phyloP scores from a whole-genome alignment of 2,113 vertebrate species.

The Sitta europaea region DNA sequence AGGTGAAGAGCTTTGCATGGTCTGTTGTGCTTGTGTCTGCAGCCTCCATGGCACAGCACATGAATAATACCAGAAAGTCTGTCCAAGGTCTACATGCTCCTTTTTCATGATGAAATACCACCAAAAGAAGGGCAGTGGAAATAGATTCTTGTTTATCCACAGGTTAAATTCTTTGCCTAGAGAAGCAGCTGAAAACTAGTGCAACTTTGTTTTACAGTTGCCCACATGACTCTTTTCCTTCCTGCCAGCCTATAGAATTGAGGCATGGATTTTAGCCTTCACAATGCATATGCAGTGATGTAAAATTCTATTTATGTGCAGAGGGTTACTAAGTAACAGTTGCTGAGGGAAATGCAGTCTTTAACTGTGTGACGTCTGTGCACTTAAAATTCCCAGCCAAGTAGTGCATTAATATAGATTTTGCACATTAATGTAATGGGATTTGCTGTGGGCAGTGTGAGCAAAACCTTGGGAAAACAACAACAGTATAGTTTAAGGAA shows the following conservation, averaged over 20 bases:
- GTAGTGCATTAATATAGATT: conserved; percentile 51
- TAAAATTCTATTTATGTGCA: conserved; percentile 42
- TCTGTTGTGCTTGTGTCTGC: neutral
- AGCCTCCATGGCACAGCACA: neutral
- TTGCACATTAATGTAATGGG: neutral
- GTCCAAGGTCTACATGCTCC: neutral
- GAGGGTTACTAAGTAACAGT: conserved; percentile 61
- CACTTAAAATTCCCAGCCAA: neutral
- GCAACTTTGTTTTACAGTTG: neutral
- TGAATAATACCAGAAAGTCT: neutral
- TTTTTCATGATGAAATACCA: neutral
- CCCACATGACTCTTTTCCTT: neutral
- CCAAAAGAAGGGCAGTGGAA: neutral
- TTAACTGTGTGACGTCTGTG: conserved; percentile 12
- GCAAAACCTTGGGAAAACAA: neutral
- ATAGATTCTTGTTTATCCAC: neutral
- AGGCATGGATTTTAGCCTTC: neutral
- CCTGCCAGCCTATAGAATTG: neutral
- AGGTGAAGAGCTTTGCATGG: neutral
- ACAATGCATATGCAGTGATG: neutral
- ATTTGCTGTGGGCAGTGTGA: conserved; percentile 8
- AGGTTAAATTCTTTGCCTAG: neutral
- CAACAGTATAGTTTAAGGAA: neutral
- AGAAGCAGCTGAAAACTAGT: neutral
- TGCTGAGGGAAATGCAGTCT: conserved; percentile 43